Evolutionary conservation across 2,113 vertebrate genomes (phyloP).

Genomic region (Ageneiosus marmoratus): DNA sequence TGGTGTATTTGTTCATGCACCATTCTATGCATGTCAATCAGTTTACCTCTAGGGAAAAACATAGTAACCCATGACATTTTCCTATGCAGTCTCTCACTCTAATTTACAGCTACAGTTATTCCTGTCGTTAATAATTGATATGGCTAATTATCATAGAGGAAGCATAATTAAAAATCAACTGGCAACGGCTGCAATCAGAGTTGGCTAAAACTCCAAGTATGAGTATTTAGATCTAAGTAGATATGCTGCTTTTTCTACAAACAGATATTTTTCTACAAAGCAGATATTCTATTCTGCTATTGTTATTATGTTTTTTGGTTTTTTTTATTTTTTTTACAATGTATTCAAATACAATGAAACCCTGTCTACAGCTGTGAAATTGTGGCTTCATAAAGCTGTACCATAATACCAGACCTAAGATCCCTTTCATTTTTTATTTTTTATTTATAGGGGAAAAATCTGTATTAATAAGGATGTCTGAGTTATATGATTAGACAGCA

Average conservation of each 20-base stretch:
- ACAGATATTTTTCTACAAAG: no score
- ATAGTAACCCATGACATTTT: constrained; percentile 35
- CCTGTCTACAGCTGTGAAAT: neutral
- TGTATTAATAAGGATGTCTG: constrained; percentile 39
- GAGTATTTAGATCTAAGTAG: constrained; percentile 17
- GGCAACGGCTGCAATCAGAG: constrained; percentile 29
- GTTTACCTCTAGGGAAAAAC: constrained; percentile 54
- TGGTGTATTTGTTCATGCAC: constrained; percentile 51
- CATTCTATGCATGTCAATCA: constrained; percentile 47
- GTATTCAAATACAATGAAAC: neutral
- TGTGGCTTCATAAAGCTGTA: constrained; percentile 39
- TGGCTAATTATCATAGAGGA: constrained; percentile 43
- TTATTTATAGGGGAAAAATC: constrained; percentile 68
- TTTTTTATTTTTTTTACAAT: neutral
- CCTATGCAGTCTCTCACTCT: neutral
- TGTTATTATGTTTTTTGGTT: no score
- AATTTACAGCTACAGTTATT: constrained; percentile 39
- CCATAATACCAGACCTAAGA: constrained; percentile 61
- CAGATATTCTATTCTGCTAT: neutral
- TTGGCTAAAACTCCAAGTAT: constrained; percentile 13
- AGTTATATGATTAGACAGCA: constrained; percentile 66
- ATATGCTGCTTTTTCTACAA: neutral
- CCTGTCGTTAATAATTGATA: constrained; percentile 48
- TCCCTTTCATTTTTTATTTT: constrained; percentile 58
- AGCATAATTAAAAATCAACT: constrained; percentile 49